phyloP scores from a whole-genome alignment of 1,140 invertebrate species.

The Drosophila obscura region DNA sequence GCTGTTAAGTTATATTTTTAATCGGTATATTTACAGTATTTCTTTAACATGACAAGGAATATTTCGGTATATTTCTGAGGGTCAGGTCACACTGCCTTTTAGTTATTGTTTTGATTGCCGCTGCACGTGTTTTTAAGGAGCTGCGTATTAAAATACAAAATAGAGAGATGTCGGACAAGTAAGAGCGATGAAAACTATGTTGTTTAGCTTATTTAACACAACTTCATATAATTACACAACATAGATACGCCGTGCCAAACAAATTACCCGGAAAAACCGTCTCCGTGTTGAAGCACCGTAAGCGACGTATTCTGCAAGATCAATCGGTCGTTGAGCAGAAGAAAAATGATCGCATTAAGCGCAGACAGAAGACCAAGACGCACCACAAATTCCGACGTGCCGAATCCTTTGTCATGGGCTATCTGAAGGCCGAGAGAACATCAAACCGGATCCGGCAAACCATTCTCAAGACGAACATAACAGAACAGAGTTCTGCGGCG shows the following conservation, averaged over 20 bases:
- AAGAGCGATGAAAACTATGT: conserved; percentile 6
- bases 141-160: conserved; percentile 24
- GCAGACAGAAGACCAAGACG: conserved; percentile 30
- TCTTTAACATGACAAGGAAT: too few species aligned
- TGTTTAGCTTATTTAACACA: not conserved
- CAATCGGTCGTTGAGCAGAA: conserved; percentile 73
- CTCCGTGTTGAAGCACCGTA: conserved; percentile 78
- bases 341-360: conserved; percentile 60
- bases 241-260: conserved; percentile 82
- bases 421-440: conserved; percentile 78
- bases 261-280: conserved; percentile 83
- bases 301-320: conserved; percentile 75
- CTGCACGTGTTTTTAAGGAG: conserved; percentile 57
- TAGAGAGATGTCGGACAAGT: conserved; percentile 75
- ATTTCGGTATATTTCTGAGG: not conserved
- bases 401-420: conserved; percentile 80
- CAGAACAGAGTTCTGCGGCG: conserved; percentile 56
- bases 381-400: conserved; percentile 79
- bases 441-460: conserved; percentile 74
- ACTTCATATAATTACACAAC: not conserved
- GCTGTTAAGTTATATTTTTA: too few species aligned
- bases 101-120: conserved; percentile 68
- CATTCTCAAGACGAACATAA: conserved; percentile 65
- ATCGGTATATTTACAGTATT: too few species aligned
- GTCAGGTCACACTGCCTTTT: conserved; percentile 27